Conservation (phyloP, 1,140 invertebrate genomes). For the Drosophila tropicalis region DNA sequence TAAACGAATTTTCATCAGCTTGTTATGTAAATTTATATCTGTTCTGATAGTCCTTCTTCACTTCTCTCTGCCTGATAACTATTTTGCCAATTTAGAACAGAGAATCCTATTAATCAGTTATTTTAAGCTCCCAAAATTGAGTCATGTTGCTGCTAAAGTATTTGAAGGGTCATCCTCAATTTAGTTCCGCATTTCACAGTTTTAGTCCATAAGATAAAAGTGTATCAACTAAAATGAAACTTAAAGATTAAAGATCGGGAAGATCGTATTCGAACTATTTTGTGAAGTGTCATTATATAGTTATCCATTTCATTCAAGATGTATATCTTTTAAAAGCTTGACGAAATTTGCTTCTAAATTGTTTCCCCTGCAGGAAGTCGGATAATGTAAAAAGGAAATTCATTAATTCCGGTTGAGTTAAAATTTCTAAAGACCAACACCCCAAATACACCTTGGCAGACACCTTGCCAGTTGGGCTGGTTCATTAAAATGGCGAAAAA, state of each 20-base stretch:
- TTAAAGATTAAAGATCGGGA: too few relatives aligned
- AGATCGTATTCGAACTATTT: neutral
- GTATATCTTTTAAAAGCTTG: conserved; percentile 7
- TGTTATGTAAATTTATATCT: neutral
- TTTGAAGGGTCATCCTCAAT: too few relatives aligned
- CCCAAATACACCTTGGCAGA: neutral
- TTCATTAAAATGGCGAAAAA: conserved; percentile 25
- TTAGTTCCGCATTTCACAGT: too few relatives aligned
- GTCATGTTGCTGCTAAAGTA: too few relatives aligned
- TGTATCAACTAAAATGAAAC: too few relatives aligned
- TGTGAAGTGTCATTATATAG: neutral
- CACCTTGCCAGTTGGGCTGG: conserved; percentile 25
- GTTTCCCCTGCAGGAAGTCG: conserved; percentile 1
- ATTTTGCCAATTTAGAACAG: too few relatives aligned
- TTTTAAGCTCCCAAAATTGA: too few relatives aligned
- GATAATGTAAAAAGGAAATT: conserved; percentile 5
- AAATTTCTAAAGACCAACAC: conserved; percentile 1
- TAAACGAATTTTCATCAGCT: neutral
- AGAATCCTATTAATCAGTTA: too few relatives aligned
- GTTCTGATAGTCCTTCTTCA: too few relatives aligned
- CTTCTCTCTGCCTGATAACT: too few relatives aligned
- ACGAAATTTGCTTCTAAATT: conserved; percentile 13
- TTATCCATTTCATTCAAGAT: neutral
- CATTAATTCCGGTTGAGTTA: conserved; percentile 3
- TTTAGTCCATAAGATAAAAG: too few relatives aligned